Evolutionary conservation across 2,888 invertebrate species (phyloP), one percentile per base, ranked within the genome.

Genomic region (Heteromurus nitidus): DNA sequence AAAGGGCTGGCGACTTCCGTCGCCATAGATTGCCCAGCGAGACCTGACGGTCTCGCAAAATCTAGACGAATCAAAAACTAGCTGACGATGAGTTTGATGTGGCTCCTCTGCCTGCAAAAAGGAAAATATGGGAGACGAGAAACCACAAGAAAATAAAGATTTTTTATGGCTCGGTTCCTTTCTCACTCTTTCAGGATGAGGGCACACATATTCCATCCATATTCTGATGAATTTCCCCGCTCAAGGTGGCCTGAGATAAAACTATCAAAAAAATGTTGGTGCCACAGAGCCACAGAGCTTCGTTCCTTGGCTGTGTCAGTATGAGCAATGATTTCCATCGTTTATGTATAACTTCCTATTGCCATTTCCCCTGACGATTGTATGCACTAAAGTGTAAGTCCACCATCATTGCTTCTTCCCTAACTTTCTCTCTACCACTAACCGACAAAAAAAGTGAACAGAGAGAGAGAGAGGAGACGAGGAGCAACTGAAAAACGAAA

Each of bases 281-380:
- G 72, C 47, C 60, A 28, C 22, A 16, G 20, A 3, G 3, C 69
- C 44, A 70, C 42, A 31, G 36, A 18, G 28, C 26, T 30, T 72
- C 44, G 31, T 69, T 31, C 22, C 13, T n/a, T n/a, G n/a, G 28
- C 44, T 2, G 18, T 22, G 55, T 3, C 3, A 3, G 16, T 50
- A 68, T 72, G 72, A 72, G 60, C 72, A 72, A 72, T 72, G 72
- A 62, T 44, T 72, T 60, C 36, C 62, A 72, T 72, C 72, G 44
- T 72, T 69, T 72, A 72, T 72, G 44, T 72, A 72, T 60, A 60
- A 72, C 72, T 72, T 72, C 72, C 72, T 60, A 72, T 0, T 72
- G 28, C 72, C 72, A 72, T 72, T 72, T 72, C 72, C 72, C 22
- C 13, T 44, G 26, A 18, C 62, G 60, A 36, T 72, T 70, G 36